phyloP scores from a whole-genome alignment of 1,140 invertebrate genomes.

The Bombus cullumanus region DNA sequence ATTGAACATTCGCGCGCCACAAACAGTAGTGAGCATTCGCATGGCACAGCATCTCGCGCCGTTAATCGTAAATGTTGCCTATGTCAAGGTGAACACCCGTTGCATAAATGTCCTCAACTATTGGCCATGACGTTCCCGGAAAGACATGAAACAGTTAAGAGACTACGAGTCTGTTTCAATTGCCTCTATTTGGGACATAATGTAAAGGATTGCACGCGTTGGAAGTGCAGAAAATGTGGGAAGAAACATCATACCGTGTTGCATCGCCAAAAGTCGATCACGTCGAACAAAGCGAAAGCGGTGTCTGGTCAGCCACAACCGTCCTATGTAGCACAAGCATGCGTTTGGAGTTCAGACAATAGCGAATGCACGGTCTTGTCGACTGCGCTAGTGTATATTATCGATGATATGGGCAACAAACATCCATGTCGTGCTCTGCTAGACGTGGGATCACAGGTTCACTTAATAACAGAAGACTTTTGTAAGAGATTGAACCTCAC shows the following conservation, averaged over 20 bases:
- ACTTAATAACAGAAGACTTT: no score
- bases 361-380: no score
- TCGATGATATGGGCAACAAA: fast-evolving
- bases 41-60: fast-evolving
- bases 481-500: fast-evolving
- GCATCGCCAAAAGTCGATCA: no score
- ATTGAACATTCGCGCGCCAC: fast-evolving
- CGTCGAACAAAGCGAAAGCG: fast-evolving
- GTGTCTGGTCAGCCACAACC: fast-evolving
- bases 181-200: fast-evolving
- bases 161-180: no score
- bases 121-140: fast-evolving
- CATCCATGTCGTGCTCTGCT: no score
- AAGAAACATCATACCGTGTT: fast-evolving
- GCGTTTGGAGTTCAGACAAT: fast-evolving
- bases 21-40: no score
- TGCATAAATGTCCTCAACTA: fast-evolving
- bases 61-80: fast-evolving
- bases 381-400: fast-evolving
- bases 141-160: fast-evolving
- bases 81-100: fast-evolving
- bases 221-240: fast-evolving
- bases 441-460: no score
- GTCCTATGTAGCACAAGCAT: fast-evolving
- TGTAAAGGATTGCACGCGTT: fast-evolving